Evolutionary conservation across 2,797 vertebrate genomes (phyloP), one percentile per base, ranked within the genome.

Genomic region (Tachyglossus aculeatus): DNA sequence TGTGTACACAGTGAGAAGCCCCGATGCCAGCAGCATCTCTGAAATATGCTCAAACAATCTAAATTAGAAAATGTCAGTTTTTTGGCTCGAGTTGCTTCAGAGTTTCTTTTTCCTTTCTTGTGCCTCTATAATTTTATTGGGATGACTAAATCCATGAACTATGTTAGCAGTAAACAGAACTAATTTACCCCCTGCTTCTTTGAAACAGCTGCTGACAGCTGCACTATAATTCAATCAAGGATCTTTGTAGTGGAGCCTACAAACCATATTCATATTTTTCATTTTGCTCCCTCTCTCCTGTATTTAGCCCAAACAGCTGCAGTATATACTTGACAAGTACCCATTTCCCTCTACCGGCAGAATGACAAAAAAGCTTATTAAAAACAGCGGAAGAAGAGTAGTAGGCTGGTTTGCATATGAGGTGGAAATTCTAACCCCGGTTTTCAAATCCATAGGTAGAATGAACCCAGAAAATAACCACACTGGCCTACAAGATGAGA

Each of bases 131-230:
- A 89, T 90, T 94, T 94, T 93, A 93, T 92, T 90, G 90, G 90
- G 86, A 93, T 94, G 93, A 94, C 93, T 92, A 78, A 88, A 93
- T 90, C 92, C 86, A 88, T 76, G 89, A 93, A 87, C 86, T 93
- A 94, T 93, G 92, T 85, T 82, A 86, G 90, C 93, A 90, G 91
- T 94, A 94, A 94, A 94, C 92, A 93, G 84, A 88, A 90, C 88
- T 91, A 85, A 92, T 93, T 93, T 91, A 91, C 90, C 92, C 90
- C 92, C 88, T 71, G 81, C 86, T 86, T 88, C 86, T 89, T 75
- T 82, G 88, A 92, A 93, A 90, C 92, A 94, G 93, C 93, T 94
- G 93, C 85, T 92, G 91, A 93, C 93, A 93, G 92, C 92, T 94
- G 92, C 77, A 40, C 85, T 85, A 76, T 86, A 90, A 90, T 90